These are phyloP conservation scores for Marasmarcha lunaedactyla DNA, from an alignment of 2,888 invertebrate genomes.

Conservation along the genomic window DNA sequence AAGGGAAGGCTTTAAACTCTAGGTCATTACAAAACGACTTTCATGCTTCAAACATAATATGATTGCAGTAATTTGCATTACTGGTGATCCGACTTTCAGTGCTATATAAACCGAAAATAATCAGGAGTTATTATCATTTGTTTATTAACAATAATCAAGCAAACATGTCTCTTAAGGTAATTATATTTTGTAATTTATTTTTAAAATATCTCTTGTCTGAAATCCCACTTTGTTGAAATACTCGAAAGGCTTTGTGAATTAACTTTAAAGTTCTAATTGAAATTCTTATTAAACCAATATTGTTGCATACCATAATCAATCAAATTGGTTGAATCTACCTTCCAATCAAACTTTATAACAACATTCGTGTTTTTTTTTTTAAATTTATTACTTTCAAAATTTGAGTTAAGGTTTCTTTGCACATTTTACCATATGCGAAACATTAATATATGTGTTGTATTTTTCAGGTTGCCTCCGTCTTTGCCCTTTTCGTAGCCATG, in stretches of 20 bases:
- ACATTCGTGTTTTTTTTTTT: too few species aligned
- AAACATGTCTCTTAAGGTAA: slow-evolving; percentile 40
- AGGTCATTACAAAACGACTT: slow-evolving; percentile 7
- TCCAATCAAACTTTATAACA: too few species aligned
- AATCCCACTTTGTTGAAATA: too few species aligned
- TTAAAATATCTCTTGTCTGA: background rate
- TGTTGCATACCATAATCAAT: too few species aligned
- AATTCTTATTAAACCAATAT: too few species aligned
- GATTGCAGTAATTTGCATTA: slow-evolving; percentile 12
- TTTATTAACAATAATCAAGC: slow-evolving; percentile 24
- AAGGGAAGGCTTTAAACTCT: background rate
- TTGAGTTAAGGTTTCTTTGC: too few species aligned
- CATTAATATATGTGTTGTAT: slow-evolving; percentile 4
- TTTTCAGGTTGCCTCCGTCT: slow-evolving; percentile 32
- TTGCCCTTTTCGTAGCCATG: slow-evolving; percentile 32
- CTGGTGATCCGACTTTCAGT: slow-evolving; percentile 14
- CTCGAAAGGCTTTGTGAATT: too few species aligned
- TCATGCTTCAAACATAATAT: slow-evolving; percentile 13
- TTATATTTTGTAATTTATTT: background rate
- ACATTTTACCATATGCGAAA: background rate
- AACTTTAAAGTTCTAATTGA: too few species aligned
- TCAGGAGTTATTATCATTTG: slow-evolving; percentile 23
- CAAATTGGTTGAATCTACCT: too few species aligned
- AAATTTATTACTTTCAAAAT: too few species aligned
- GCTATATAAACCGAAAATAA: slow-evolving; percentile 26